Conservation (phyloP, 30 jellyfish, hydroid and myxozoan genomes). For the Turritopsis dohrnii region DNA sequence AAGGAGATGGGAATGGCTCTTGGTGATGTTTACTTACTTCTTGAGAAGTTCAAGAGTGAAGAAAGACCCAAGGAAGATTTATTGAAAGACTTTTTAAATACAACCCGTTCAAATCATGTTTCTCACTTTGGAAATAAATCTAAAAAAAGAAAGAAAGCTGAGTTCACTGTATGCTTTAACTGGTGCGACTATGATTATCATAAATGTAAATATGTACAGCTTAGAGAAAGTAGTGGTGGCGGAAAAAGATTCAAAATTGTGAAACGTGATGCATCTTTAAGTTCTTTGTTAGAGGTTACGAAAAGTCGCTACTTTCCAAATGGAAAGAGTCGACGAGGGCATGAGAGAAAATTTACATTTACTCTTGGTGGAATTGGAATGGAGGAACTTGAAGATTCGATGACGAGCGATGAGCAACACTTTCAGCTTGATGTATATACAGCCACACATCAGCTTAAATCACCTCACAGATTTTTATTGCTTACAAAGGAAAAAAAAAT, state of each 20-base stretch:
- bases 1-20: not conserved
- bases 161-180: not conserved
- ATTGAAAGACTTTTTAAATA: not conserved
- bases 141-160: not conserved
- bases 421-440: not conserved
- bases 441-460: not conserved
- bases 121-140: not conserved
- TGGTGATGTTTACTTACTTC: not conserved
- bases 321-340: not conserved
- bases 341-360: not conserved
- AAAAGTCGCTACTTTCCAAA: not conserved
- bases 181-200: not conserved
- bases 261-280: not conserved
- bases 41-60: not conserved
- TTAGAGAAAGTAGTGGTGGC: slow-evolving; percentile 4
- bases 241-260: not conserved
- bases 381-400: not conserved
- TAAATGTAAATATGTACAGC: not conserved
- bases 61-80: not conserved
- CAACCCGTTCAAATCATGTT: not conserved
- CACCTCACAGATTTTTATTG: not conserved
- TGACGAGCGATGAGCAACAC: not conserved
- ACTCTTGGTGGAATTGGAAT: not conserved
- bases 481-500: not conserved
- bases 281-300: not conserved